These are phyloP conservation scores for Acrossocheilus wenchowensis DNA, from an alignment of 2,797 vertebrate species.

Conservation along the genomic window DNA sequence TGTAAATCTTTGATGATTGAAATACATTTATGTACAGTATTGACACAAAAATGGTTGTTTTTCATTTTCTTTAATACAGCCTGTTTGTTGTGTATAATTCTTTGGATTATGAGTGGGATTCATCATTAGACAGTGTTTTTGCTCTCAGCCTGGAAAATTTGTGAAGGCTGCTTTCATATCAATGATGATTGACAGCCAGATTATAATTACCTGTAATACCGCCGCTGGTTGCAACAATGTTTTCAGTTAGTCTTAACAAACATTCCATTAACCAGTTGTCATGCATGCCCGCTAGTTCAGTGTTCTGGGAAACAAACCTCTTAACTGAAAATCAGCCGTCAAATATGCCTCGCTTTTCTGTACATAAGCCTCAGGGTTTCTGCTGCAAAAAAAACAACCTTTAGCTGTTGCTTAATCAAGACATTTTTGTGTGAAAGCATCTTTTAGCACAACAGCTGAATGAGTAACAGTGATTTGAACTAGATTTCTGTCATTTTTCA, in stretches of 20 bases:
- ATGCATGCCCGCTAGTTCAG: conserved; percentile 10
- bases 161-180: not conserved
- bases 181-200: conserved; percentile 22
- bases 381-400: not conserved
- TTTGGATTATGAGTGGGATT: not conserved
- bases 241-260: conserved; percentile 35
- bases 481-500: not conserved
- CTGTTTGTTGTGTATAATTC: not conserved
- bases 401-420: conserved; percentile 15
- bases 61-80: conserved; percentile 11
- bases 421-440: not conserved
- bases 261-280: conserved; percentile 47
- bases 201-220: conserved; percentile 23
- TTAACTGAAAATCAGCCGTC: conserved; percentile 12
- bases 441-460: not conserved
- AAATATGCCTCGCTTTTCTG: not conserved
- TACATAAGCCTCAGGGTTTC: conserved; percentile 14
- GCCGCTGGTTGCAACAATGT: conserved; percentile 29
- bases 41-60: conserved; percentile 44
- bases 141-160: conserved; percentile 12
- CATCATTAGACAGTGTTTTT: not conserved
- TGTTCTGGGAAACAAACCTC: conserved; percentile 44
- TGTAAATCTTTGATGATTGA: conserved; percentile 77
- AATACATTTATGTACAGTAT: conserved; percentile 75
- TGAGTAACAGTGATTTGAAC: not conserved